These are phyloP conservation scores for Rhinoptilus africanus DNA, from an alignment of 2,113 vertebrate genomes.

Conservation along the genomic window DNA sequence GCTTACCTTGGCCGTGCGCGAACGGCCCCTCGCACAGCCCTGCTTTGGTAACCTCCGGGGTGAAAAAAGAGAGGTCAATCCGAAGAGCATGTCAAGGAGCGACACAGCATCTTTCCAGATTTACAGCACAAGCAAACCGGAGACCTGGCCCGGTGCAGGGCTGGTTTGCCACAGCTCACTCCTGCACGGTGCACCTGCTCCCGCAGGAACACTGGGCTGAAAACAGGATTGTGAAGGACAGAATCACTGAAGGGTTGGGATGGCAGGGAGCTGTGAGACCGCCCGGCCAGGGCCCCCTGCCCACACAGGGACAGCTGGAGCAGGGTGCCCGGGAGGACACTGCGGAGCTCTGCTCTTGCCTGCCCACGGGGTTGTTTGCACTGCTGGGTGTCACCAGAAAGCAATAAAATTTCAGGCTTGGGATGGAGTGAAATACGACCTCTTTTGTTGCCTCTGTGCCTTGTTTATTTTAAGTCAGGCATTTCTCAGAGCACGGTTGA, in stretches of 20 bases:
- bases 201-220: neutral
- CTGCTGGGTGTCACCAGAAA: slow-evolving; percentile 48
- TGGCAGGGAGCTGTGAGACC: neutral
- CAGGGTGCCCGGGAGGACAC: neutral
- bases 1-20: slow-evolving; percentile 1
- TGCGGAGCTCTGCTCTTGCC: neutral
- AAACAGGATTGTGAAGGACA: neutral
- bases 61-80: neutral
- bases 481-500: neutral
- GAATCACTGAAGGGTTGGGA: neutral
- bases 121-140: neutral
- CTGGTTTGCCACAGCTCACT: neutral
- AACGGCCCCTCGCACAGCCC: neutral
- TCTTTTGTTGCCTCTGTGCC: slow-evolving; percentile 32
- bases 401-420: slow-evolving; percentile 37
- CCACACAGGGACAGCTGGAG: neutral
- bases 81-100: neutral
- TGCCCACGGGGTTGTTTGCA: neutral
- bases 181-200: neutral
- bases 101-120: neutral
- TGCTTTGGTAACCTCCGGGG: neutral
- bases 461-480: slow-evolving; percentile 31
- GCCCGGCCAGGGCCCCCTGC: rapidly evolving
- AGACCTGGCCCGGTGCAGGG: neutral
- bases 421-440: slow-evolving; percentile 46